Conservation (phyloP, 2,888 invertebrate genomes). For the Vannuccia rotundouncinata region DNA sequence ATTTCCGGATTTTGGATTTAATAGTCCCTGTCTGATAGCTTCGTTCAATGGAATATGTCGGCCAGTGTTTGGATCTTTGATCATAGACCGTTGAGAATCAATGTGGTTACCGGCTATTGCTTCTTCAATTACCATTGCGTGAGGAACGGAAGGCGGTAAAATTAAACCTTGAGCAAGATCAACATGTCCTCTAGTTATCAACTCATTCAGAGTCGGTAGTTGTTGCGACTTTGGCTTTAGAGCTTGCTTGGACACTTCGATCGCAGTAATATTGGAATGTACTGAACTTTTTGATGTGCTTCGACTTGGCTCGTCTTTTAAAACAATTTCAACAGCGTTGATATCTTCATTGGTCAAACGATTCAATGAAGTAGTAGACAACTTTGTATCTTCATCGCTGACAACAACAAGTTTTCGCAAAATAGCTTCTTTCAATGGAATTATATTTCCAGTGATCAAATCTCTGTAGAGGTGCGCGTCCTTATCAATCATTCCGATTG, state of each 20-base stretch:
- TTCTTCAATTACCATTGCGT: constrained; percentile 62
- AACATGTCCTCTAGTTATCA: constrained; percentile 63
- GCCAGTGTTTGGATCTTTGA: constrained; percentile 47
- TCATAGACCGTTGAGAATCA: constrained; percentile 48
- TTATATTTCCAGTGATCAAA: constrained; percentile 71
- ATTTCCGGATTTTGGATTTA: constrained; percentile 68
- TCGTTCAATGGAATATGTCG: constrained; percentile 58
- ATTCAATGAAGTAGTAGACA: background rate
- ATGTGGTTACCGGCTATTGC: constrained; percentile 46
- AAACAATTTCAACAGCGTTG: background rate
- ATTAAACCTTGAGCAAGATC: constrained; percentile 74
- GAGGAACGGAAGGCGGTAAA: constrained; percentile 70
- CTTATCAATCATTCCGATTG: background rate
- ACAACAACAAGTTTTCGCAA: background rate
- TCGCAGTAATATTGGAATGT: constrained; percentile 3
- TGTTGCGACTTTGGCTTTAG: background rate
- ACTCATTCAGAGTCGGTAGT: constrained; percentile 34
- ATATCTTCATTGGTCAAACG: background rate
- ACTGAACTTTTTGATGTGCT: background rate
- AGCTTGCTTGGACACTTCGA: background rate
- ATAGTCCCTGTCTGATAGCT: constrained; percentile 61
- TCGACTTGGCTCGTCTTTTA: background rate
- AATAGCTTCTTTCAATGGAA: constrained; percentile 76
- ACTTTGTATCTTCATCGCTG: background rate
- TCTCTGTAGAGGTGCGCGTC: constrained; percentile 57